A percentile compares a stretch with the other conserved stretches of the same genome.
Conservation (phyloP, 1,140 invertebrate genomes). For the Venturia canescens region DNA sequence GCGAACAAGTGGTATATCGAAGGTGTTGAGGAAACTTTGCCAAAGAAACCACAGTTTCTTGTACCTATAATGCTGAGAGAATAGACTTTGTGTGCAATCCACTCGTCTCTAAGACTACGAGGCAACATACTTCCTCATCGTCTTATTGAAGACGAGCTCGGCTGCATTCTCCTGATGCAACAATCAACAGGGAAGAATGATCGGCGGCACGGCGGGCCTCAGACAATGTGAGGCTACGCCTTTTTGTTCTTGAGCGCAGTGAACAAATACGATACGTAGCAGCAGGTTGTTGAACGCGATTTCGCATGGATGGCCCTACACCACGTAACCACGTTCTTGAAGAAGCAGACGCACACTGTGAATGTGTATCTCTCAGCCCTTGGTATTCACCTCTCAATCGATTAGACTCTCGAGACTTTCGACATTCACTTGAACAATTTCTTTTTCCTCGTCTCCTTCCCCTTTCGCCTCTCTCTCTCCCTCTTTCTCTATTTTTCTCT, state of each 20-base stretch:
- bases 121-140: neutral
- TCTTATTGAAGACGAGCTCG: neutral
- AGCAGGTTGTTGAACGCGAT: neutral
- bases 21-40: neutral
- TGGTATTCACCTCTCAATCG: constrained; percentile 24
- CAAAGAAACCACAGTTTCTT: neutral
- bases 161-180: neutral
- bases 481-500: neutral
- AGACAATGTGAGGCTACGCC: neutral
- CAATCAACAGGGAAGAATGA: neutral
- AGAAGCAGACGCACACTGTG: neutral
- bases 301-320: constrained; percentile 15
- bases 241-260: neutral
- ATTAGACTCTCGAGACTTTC: constrained; percentile 45
- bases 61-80: neutral
- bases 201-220: neutral
- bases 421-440: constrained; percentile 23
- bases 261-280: neutral
- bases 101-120: neutral
- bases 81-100: constrained; percentile 1
- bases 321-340: neutral
- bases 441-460: constrained; percentile 2
- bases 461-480: neutral
- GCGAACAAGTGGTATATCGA: neutral
- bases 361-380: neutral